Conservation (phyloP, 2,888 invertebrate species). For the Eupithecia dodoneata region DNA sequence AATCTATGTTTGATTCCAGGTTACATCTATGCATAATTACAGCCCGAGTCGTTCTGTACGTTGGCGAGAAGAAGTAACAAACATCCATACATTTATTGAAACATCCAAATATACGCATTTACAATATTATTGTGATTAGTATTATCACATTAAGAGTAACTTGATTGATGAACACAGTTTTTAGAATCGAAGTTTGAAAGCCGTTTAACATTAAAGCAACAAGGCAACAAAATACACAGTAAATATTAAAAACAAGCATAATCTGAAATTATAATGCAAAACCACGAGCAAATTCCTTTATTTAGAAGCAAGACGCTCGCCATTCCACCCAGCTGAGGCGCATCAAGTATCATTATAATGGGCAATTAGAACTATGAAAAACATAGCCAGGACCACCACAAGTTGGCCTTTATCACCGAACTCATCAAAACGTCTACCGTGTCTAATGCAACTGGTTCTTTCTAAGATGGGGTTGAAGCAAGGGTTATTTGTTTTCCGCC, state of each 20-base stretch:
- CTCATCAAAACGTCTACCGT: conserved; percentile 26
- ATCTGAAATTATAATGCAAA: conserved; percentile 25
- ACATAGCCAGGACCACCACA: conserved; percentile 46
- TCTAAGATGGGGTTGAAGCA: conserved; percentile 68
- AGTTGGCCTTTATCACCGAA: conserved; percentile 34
- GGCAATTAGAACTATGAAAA: conserved; percentile 79
- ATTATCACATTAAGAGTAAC: neutral
- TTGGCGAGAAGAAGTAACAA: too few species aligned
- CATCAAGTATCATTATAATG: conserved; percentile 82
- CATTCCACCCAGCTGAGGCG: conserved; percentile 49
- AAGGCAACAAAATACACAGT: neutral
- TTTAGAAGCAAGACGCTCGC: conserved; percentile 28
- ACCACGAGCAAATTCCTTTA: conserved; percentile 18
- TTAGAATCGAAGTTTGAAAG: neutral
- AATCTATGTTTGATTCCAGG: too few species aligned
- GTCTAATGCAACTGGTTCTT: conserved; percentile 51
- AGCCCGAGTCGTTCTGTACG: too few species aligned
- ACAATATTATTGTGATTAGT: neutral
- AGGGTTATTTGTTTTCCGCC: conserved; percentile 78
- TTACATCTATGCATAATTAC: too few species aligned
- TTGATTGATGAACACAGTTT: neutral
- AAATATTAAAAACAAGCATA: neutral
- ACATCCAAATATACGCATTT: too few species aligned
- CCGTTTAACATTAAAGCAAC: neutral
- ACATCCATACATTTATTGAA: too few species aligned